Evolutionary conservation across 2,113 vertebrate species (phyloP).

Genomic region (Trematocara macrostoma): DNA sequence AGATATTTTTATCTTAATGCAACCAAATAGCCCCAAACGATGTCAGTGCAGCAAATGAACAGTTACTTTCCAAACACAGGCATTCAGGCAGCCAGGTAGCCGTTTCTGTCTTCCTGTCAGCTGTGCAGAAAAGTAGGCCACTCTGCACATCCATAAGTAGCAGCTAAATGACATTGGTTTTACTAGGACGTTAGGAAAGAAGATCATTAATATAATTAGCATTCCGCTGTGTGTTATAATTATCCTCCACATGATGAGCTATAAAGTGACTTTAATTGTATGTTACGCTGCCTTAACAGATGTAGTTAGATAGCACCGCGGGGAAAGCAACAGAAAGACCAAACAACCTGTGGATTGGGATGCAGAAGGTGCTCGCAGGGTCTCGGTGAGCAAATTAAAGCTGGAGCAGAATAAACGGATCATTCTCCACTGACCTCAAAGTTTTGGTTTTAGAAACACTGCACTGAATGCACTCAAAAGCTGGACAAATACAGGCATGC

Average conservation of each 20-base stretch:
- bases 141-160: constrained; percentile 31
- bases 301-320: constrained; percentile 11
- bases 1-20: neutral
- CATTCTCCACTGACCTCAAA: neutral
- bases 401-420: neutral
- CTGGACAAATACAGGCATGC: neutral
- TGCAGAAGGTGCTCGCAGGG: neutral
- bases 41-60: neutral
- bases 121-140: constrained; percentile 52
- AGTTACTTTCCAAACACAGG: neutral
- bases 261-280: constrained; percentile 52
- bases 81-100: neutral
- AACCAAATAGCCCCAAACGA: constrained; percentile 3
- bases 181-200: constrained; percentile 62
- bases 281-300: constrained; percentile 29
- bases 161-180: constrained; percentile 68
- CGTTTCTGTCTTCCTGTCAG: neutral
- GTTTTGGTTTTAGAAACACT: neutral
- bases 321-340: neutral
- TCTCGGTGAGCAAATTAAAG: neutral
- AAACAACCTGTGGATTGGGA: neutral
- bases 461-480: neutral
- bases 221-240: constrained; percentile 57
- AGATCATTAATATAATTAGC: constrained; percentile 70
- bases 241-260: constrained; percentile 53